Conservation (phyloP, 2,113 vertebrate genomes). For the Pogona vitticeps region DNA sequence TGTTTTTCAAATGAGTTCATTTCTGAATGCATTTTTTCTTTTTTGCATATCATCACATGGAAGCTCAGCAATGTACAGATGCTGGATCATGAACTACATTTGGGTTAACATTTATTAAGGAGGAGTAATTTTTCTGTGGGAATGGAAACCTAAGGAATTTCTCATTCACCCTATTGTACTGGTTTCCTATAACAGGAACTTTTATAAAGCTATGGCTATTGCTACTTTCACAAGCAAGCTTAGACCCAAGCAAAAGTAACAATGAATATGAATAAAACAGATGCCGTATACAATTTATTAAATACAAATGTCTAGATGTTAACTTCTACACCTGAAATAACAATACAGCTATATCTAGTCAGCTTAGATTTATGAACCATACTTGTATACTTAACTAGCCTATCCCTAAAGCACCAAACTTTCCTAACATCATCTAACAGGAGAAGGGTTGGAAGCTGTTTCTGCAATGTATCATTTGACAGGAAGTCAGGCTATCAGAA, state of each 20-base stretch:
- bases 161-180: background rate
- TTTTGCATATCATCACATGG: background rate
- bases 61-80: background rate
- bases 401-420: conserved; percentile 34
- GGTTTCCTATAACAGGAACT: background rate
- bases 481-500: conserved; percentile 90
- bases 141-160: background rate
- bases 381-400: conserved; percentile 20
- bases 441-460: conserved; percentile 65
- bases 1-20: background rate
- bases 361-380: background rate
- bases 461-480: conserved; percentile 91
- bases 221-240: background rate
- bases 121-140: background rate
- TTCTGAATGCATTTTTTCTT: no score
- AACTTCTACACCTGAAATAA: background rate
- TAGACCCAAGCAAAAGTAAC: background rate
- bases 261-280: background rate
- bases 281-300: background rate
- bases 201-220: background rate
- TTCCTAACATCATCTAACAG: conserved; percentile 39
- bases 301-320: background rate
- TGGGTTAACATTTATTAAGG: background rate
- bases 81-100: background rate
- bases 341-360: background rate